Percentiles rank a stretch among this genome's conserved stretches.
phyloP scores from a whole-genome alignment of 2,888 invertebrate genomes.

The Gnatocerus cornutus region DNA sequence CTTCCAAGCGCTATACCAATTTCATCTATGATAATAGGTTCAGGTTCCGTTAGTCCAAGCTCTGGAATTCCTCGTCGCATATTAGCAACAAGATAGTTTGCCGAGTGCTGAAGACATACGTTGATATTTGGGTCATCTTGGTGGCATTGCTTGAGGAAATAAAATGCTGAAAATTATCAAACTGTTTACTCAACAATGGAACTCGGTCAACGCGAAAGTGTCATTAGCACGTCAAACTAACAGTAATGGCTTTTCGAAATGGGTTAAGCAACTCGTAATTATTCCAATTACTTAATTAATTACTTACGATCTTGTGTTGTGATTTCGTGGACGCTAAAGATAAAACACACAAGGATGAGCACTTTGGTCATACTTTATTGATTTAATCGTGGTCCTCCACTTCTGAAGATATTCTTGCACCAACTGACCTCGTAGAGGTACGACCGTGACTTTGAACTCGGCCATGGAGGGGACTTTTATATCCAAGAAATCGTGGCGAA shows the following conservation, averaged over 20 bases:
- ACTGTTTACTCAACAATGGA: conserved; percentile 10
- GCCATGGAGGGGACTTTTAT: conserved; percentile 48
- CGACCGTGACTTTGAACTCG: conserved; percentile 66
- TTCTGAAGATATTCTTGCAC: conserved; percentile 58
- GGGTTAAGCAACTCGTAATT: conserved; percentile 10
- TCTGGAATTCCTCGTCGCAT: conserved; percentile 85
- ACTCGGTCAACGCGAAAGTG: conserved; percentile 45
- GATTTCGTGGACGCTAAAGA: conserved; percentile 16
- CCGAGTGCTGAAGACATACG: conserved; percentile 81
- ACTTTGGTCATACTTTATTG: conserved; percentile 25
- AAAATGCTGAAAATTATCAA: conserved; percentile 70
- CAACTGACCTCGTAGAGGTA: conserved; percentile 66
- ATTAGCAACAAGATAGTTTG: conserved; percentile 82
- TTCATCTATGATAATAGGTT: conserved; percentile 88
- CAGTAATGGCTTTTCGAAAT: conserved; percentile 19
- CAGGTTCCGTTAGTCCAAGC: conserved; percentile 81
- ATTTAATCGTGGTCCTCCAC: conserved; percentile 38
- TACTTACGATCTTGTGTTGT: conserved; percentile 52
- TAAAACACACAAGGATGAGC: not conserved
- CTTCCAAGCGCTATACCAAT: conserved; percentile 85
- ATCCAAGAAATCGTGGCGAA: conserved; percentile 26
- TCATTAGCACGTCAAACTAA: conserved; percentile 38
- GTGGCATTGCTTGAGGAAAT: conserved; percentile 85
- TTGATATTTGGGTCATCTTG: conserved; percentile 81
- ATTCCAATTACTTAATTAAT: conserved; percentile 1